A percentile compares a stretch with the other conserved stretches of the same genome.
Conservation (phyloP, 2,888 invertebrate species). For the Boloria selene region DNA sequence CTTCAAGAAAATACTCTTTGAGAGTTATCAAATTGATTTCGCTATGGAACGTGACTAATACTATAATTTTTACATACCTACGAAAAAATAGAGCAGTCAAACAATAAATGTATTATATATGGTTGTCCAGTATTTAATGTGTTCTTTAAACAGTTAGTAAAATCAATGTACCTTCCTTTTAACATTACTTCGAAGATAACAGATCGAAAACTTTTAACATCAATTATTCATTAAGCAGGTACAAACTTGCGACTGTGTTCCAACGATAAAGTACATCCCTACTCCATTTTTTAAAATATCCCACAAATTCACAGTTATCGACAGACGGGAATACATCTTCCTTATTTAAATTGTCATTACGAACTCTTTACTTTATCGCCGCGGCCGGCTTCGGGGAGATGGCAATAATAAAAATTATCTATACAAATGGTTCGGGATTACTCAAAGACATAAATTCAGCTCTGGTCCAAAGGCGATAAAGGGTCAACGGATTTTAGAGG, state of each 20-base stretch:
- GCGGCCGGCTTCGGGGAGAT: constrained; percentile 76
- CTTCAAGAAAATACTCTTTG: no score
- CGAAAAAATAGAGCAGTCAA: no score
- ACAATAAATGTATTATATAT: no score
- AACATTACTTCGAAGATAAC: constrained; percentile 7
- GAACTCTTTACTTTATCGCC: constrained; percentile 80
- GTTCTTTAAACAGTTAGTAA: no score
- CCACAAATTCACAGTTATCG: constrained; percentile 75
- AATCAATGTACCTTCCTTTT: neutral
- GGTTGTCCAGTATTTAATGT: no score
- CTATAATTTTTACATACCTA: no score
- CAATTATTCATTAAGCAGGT: constrained; percentile 14
- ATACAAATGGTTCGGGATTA: constrained; percentile 82
- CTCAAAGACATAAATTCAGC: constrained; percentile 81
- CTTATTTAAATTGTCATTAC: constrained; percentile 82
- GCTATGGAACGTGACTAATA: no score
- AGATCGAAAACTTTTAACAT: constrained; percentile 11
- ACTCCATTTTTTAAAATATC: constrained; percentile 55
- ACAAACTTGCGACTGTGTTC: constrained; percentile 15
- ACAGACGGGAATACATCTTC: constrained; percentile 78
- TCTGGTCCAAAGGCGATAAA: constrained; percentile 80
- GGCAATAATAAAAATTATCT: constrained; percentile 83
- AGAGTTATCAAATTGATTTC: no score
- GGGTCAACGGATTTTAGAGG: constrained; percentile 78
- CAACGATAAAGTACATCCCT: constrained; percentile 52